Base-by-base conservation (phyloP, 2,888 invertebrate species). In the Corythucha ciliata region DNA sequence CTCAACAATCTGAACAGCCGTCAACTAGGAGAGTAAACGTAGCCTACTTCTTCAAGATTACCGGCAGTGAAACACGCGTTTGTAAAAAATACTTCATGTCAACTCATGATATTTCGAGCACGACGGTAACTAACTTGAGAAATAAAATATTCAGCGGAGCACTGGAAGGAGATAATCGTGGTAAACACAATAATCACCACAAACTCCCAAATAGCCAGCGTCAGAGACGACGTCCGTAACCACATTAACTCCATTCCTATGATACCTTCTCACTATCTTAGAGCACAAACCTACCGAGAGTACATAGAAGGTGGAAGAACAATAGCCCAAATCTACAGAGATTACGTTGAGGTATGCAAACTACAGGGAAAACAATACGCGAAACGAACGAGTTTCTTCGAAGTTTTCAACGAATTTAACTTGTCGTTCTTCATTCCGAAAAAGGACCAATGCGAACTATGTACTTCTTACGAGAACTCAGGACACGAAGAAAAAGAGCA, bases 251-350 rank as follows among this genome's bases (percentile, higher is more conserved):
- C 33, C 4, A 46, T 46, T 22, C 46, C 46, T 22, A 3, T 20
- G 33, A 33, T 46, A 12, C 27, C 25, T 21, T 27, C 27, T 24
- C 59, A 59, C 36, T 60, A 60, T 42, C 46, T 49, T 20, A 14
- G 46, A 20, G 33, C 20, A 22, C 46, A 46, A 33, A 33, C 33
- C 16, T 14, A 20, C 18, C 12, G 34, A 20, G 46, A 46, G 24
- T 46, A 20, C 21, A 46, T 46, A 4, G 46, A 46, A 22, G 34
- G 46, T 6, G 46, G 46, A 3, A 46, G 16, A n/a, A 33, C 46
- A 4, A 34, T 46, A 12, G 34, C 32, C 6, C n/a, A 18, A 10
- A 46, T 46, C n/a, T 45, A 32, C 16, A 12, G 34, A 14, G 46
- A 46, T n/a, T 46, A 46, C n/a, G 46, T 46, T 10, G 34, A 46